phyloP scores from a whole-genome alignment of 2,888 invertebrate species.

The Herminia tarsipennalis region DNA sequence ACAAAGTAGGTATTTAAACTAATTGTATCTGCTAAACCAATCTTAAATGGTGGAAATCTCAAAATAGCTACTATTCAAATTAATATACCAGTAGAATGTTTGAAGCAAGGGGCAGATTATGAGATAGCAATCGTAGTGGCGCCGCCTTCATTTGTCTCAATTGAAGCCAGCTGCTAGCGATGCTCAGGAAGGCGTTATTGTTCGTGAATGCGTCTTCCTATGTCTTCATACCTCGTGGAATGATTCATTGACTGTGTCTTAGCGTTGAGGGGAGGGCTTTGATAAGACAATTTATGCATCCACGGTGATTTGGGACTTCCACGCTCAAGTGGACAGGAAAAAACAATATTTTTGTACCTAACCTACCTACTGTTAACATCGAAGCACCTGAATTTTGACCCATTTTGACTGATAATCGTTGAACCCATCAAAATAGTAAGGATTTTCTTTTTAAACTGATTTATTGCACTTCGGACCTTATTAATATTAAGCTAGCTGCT shows the following conservation, averaged over 20 bases:
- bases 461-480: too few relatives aligned
- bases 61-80: slow-evolving; percentile 15
- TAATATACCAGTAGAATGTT: slow-evolving; percentile 8
- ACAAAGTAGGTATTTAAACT: background rate
- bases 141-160: slow-evolving; percentile 77
- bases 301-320: slow-evolving; percentile 12
- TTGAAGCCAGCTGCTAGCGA: slow-evolving; percentile 69
- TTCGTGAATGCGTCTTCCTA: slow-evolving; percentile 22
- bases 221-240: slow-evolving; percentile 8
- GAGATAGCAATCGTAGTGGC: slow-evolving; percentile 54
- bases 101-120: slow-evolving; percentile 29
- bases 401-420: too few relatives aligned
- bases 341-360: slow-evolving; percentile 1
- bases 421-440: too few relatives aligned
- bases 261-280: slow-evolving; percentile 1
- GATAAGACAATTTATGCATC: slow-evolving; percentile 11
- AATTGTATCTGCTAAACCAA: background rate
- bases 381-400: too few relatives aligned
- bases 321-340: slow-evolving; percentile 2
- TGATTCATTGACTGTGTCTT: slow-evolving; percentile 15
- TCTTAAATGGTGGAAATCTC: background rate
- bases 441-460: too few relatives aligned
- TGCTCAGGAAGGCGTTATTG: slow-evolving; percentile 52
- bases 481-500: too few relatives aligned
- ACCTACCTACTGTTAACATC: too few relatives aligned